A percentile compares a stretch with the other conserved stretches of the same genome.
Evolutionary conservation across 2,888 invertebrate genomes (phyloP).

Genomic region (Dicycla oo): DNA sequence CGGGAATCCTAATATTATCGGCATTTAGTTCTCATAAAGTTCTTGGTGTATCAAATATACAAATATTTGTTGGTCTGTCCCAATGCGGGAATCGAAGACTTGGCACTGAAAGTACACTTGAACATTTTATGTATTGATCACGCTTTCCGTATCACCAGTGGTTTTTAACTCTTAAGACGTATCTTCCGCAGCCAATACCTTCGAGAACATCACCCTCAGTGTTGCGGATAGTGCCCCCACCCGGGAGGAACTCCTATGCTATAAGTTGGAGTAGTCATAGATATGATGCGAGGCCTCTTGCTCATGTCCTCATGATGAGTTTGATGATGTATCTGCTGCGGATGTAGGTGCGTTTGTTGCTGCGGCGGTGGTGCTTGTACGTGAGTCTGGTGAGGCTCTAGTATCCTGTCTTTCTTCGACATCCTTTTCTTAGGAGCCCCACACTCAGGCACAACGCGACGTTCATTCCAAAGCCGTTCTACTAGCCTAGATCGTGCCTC

Average conservation of each 20-base stretch:
- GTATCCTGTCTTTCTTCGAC: slow-evolving; percentile 78
- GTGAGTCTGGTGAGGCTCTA: slow-evolving; percentile 69
- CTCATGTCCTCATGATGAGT: slow-evolving; percentile 78
- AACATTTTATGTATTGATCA: not conserved
- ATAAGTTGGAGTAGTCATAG: slow-evolving; percentile 78
- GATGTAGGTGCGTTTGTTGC: slow-evolving; percentile 31
- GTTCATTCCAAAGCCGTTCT: slow-evolving; percentile 81
- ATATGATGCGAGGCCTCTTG: slow-evolving; percentile 80
- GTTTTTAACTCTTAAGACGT: not conserved
- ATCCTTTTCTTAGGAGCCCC: slow-evolving; percentile 77
- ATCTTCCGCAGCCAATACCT: slow-evolving; percentile 28
- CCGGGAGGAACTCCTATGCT: slow-evolving; percentile 78
- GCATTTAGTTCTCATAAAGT: not conserved
- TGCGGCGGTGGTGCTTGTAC: slow-evolving; percentile 46
- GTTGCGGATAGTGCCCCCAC: slow-evolving; percentile 85
- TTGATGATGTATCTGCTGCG: slow-evolving; percentile 60
- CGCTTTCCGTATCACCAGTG: not conserved
- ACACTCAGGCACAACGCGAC: slow-evolving; percentile 76
- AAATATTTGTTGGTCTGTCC: not conserved
- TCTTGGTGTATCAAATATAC: slow-evolving; percentile 5
- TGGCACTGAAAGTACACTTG: slow-evolving; percentile 16
- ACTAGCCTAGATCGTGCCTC: slow-evolving; percentile 75
- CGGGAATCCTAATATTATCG: not conserved
- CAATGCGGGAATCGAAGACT: slow-evolving; percentile 25
- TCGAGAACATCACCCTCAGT: slow-evolving; percentile 62